Percentiles rank a stretch among this genome's conserved stretches.
These are phyloP conservation scores for Gallinago nigripennis DNA, from an alignment of 2,797 vertebrate species.

Conservation along the genomic window DNA sequence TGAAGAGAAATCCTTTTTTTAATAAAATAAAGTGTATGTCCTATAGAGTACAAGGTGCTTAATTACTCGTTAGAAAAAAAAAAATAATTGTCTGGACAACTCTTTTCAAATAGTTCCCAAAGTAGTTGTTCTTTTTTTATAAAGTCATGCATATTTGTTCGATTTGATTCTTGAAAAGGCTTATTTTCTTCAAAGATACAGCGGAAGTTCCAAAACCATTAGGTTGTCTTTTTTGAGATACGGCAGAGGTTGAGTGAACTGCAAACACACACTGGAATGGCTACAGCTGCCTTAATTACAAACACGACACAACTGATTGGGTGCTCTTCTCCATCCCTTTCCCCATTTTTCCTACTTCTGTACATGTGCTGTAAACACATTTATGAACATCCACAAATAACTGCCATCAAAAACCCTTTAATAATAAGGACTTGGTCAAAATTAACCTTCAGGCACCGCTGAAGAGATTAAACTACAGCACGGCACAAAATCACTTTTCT, in stretches of 20 bases:
- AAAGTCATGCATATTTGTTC: background rate
- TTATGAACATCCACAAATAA: background rate
- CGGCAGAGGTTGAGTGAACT: background rate
- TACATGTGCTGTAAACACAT: background rate
- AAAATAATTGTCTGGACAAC: background rate
- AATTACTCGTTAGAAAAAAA: background rate
- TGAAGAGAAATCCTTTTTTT: background rate
- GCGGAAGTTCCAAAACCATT: background rate
- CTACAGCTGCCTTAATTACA: background rate
- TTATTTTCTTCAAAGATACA: background rate
- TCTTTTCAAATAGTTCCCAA: background rate
- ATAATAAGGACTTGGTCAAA: background rate
- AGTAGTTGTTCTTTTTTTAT: background rate
- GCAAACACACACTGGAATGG: background rate
- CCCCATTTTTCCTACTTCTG: background rate
- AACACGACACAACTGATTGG: background rate
- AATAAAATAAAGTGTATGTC: background rate
- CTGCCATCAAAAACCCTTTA: slow-evolving; percentile 5
- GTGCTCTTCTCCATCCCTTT: background rate
- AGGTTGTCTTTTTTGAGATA: background rate
- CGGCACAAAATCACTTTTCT: background rate
- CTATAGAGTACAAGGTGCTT: background rate
- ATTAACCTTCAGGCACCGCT: background rate
- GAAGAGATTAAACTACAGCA: background rate
- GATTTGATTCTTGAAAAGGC: background rate